Evolutionary conservation across 1,140 invertebrate species (phyloP).

Genomic region (Chironomus tepperi): DNA sequence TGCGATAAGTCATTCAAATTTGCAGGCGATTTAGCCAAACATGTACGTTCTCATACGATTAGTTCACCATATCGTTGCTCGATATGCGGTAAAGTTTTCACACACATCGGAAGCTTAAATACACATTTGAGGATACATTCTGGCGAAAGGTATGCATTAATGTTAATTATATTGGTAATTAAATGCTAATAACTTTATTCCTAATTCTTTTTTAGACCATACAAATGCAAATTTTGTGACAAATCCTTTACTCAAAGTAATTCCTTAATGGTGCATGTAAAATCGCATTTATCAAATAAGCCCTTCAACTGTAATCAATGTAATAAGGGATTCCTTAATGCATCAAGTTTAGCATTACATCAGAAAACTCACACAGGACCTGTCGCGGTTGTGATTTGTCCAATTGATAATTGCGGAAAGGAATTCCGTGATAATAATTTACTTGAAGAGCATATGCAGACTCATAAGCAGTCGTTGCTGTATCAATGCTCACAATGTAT

Average conservation of each 20-base stretch:
- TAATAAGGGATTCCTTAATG: conserved; percentile 40
- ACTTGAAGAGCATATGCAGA: conserved; percentile 37
- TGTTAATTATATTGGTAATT: neutral
- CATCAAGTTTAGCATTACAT: conserved; percentile 36
- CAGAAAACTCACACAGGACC: conserved; percentile 35
- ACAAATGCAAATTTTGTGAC: conserved; percentile 39
- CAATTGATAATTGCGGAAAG: conserved; percentile 34
- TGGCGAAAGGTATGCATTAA: conserved; percentile 51
- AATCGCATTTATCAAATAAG: conserved; percentile 58
- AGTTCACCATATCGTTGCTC: conserved; percentile 45
- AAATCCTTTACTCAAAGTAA: conserved; percentile 66
- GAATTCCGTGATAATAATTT: conserved; percentile 37
- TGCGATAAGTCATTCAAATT: conserved; percentile 53
- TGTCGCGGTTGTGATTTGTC: conserved; percentile 33
- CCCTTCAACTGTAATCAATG: conserved; percentile 57
- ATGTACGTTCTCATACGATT: conserved; percentile 45
- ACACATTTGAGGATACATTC: conserved; percentile 84
- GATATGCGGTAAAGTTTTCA: conserved; percentile 42
- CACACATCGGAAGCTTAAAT: conserved; percentile 68
- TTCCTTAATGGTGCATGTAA: conserved; percentile 55
- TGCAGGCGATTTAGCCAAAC: conserved; percentile 49
- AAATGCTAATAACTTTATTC: neutral
- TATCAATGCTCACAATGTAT: conserved; percentile 51
- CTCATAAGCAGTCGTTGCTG: conserved; percentile 36
- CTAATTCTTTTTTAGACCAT: conserved; percentile 29